Percentiles rank a stretch among this genome's conserved stretches.
Evolutionary conservation across 2,113 vertebrate genomes (phyloP).

Genomic region (Diadophis punctatus): DNA sequence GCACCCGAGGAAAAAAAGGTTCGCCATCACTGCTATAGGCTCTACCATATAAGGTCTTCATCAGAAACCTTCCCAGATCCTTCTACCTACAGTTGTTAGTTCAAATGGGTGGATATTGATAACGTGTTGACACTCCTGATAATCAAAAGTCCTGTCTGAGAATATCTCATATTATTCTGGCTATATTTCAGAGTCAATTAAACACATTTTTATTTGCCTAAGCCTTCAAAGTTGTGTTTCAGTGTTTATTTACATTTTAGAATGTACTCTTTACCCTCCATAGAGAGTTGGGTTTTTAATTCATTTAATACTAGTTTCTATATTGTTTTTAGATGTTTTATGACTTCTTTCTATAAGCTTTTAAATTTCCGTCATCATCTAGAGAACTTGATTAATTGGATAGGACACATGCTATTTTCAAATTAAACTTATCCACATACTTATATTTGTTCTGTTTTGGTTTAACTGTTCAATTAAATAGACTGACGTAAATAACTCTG

Average conservation of each 20-base stretch:
- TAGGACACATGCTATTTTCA: not conserved
- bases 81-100: not conserved
- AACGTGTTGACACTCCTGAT: not conserved
- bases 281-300: not conserved
- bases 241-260: not conserved
- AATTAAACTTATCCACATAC: not conserved
- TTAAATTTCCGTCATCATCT: not conserved
- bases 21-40: no score
- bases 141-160: not conserved
- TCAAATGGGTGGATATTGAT: not conserved
- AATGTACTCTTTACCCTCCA: not conserved
- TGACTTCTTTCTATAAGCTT: not conserved
- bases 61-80: not conserved
- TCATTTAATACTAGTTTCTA: not conserved
- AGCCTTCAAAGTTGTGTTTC: not conserved
- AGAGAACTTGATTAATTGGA: not conserved
- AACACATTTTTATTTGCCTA: not conserved
- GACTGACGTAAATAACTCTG: not conserved
- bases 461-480: not conserved
- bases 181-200: not conserved
- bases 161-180: not conserved
- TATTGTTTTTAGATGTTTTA: not conserved
- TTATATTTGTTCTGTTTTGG: not conserved
- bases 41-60: not conserved
- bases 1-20: no score